Base-by-base conservation (phyloP, 2,888 invertebrate species). In the Pecten maximus region DNA sequence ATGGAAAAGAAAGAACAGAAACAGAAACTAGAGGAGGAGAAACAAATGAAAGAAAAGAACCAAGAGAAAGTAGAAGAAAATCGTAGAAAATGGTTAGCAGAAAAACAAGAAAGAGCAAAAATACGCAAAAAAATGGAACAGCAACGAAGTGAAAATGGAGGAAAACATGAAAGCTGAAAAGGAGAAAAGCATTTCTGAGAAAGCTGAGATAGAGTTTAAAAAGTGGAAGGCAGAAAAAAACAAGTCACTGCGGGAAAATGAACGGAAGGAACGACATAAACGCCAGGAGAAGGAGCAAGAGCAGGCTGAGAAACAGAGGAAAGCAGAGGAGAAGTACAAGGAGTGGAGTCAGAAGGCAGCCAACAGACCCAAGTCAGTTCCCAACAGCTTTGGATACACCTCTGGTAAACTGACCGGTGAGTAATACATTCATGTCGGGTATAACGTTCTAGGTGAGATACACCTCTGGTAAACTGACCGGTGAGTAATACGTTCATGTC, bases 321-420 rank as follows among this genome's bases (percentile, higher is more conserved):
- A 94, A 88, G 94, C 95, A 15, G 94, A 95, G 88, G 92, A 94
- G 89, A 94, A 92, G 88, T 96, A 93, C 91, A 93, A 95, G 88
- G 93, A 95, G 89, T 96, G 96, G 96, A 91, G 93, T 86, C 93
- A 94, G 87, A 94, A 92, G 89, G 94, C 95, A 0, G 93, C 94
- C 48, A 92, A 93, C 35, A 91, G 94, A 89, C 95, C 95, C 0
- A 94, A 95, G 90, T 94, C 95, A 44, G 94, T 94, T 39, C 95
- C 94, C 0, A 94, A 94, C 87, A 95, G 95, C 90, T 95, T 94
- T 90, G 95, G 95, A 40, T 95, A 95, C 89, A 92, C 94, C 3
- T 93, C 94, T 39, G 95, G 95, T 87, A 95, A 96, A 94, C 91
- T 96, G 23, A 95, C 95, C 92, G 95, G 96, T 95, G 90, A 92